Evolutionary conservation across 2,113 vertebrate genomes (phyloP), one percentile per base, ranked within the genome.

Genomic region (Calidris pugnax): DNA sequence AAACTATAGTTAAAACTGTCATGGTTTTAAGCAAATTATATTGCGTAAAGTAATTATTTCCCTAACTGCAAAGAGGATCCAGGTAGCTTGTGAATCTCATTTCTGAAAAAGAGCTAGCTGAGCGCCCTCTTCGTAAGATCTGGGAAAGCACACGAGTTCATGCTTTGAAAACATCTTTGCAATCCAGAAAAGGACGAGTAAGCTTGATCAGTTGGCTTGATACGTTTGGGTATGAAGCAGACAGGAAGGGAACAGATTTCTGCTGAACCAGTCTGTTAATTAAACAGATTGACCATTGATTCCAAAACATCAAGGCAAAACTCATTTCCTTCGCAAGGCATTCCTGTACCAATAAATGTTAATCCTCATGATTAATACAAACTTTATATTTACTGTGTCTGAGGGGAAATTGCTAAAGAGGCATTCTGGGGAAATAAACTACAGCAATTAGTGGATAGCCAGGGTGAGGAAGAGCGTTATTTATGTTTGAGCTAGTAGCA

Each of bases 21-120:
- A 94, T 93, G 87, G 81, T 93, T 97, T 95, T 95, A 96, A 97
- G 96, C 91, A 95, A 97, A 95, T 95, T 81, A 90, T 96, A 94
- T 95, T 37, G 66, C 87, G 33, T 93, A 59, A 85, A 87, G 75
- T 96, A 96, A 97, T 97, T 97, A 95, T 80, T 96, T 96, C 79
- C 87, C 87, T 80, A 87, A 92, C 60, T 66, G 82, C 62, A 74
- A 90, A 93, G 85, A 84, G 79, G 81, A 95, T n/a, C 87, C 93
- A 95, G 85, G 76, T 93, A 85, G 60, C 92, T 95, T 8, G 77
- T 67, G 80, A 92, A 93, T 95, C 89, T 96, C 35, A 82, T 93
- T 81, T 39, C 60, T 63, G 53, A n/a, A 47, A 48, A 68, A 66
- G 74, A 69, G 43, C 57, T 45, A 50, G 33, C 41, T 3, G 32